Evolutionary conservation across 2,888 invertebrate genomes (phyloP), one percentile per base, ranked within the genome.

Genomic region (Eupithecia exiguata): DNA sequence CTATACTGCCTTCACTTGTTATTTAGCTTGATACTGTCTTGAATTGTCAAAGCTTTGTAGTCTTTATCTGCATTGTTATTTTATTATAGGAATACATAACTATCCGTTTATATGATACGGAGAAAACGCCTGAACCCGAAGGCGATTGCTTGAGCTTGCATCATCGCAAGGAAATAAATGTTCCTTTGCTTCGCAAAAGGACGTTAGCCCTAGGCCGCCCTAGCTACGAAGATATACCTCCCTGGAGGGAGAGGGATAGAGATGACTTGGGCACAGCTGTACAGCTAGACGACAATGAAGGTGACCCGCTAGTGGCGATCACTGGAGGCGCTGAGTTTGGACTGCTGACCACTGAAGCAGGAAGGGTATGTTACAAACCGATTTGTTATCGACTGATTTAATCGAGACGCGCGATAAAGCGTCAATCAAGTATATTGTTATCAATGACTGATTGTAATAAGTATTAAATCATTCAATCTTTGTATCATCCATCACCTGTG

Each of bases 241-340:
- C 87, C 0, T 84, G 92, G 14, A 82, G 92, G 14, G 79, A 84
- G 1, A 74, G 88, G 7, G 91, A 95, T 75, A 88, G 88, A 10
- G 91, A 95, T 74, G 88, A 94, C 30, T 95, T 95, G 10, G 87
- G 93, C 9, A 90, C 95, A 10, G 95, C 95, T 5, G 94, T 95
- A 84, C 95, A 95, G 74, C 91, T 95, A 0, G 95, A 95, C 78
- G 89, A 96, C 25, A 93, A 92, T 35, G 95, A 96, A 79, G 98
- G 98, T 80, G 98, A 98, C 82, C 98, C 98, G 82, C 95, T 97
- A 0, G 92, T 95, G 16, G 95, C 96, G 68, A 96, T 99, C 71
- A 96, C 96, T 63, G 96, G 97, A 63, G 99, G 98, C 38, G 98
- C 98, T 89, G 99, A 99, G 83, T 99, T 99, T 89, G 97, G 97